Percentiles rank a stretch among this genome's conserved stretches.
These are phyloP conservation scores for Thalassoma bifasciatum DNA, from an alignment of 2,113 vertebrate species.

Conservation along the genomic window DNA sequence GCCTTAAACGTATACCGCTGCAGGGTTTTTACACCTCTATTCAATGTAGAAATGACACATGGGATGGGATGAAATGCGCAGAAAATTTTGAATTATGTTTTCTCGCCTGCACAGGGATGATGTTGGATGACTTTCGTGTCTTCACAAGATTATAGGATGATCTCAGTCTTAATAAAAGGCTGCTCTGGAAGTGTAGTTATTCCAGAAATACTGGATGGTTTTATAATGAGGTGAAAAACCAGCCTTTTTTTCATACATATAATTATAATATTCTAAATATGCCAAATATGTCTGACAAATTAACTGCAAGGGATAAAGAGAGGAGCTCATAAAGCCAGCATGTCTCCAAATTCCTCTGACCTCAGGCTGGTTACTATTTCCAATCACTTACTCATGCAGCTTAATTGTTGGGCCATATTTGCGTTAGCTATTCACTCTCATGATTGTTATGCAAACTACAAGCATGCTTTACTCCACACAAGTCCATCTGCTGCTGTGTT, in stretches of 20 bases:
- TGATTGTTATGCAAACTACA: slow-evolving; percentile 38
- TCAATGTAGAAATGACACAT: slow-evolving; percentile 46
- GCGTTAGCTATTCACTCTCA: slow-evolving; percentile 25
- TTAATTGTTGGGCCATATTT: slow-evolving; percentile 24
- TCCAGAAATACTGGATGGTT: background rate
- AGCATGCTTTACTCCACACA: slow-evolving; percentile 1
- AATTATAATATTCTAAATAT: background rate
- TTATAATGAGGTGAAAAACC: background rate
- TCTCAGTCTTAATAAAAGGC: slow-evolving; percentile 11
- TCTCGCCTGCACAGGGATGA: slow-evolving; percentile 17
- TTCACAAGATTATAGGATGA: slow-evolving; percentile 3
- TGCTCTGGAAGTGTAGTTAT: background rate
- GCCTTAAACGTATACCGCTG: slow-evolving; percentile 70
- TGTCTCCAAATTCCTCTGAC: slow-evolving; percentile 40
- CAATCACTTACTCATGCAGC: slow-evolving; percentile 27
- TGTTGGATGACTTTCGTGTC: slow-evolving; percentile 11
- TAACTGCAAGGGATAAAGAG: slow-evolving; percentile 9
- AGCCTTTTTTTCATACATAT: background rate
- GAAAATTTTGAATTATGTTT: slow-evolving; percentile 32
- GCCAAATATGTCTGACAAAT: slow-evolving; percentile 15
- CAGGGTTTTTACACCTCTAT: slow-evolving; percentile 60
- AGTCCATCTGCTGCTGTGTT: slow-evolving; percentile 31
- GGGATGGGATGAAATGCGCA: slow-evolving; percentile 28
- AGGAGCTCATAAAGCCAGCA: slow-evolving; percentile 33
- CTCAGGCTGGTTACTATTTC: slow-evolving; percentile 28